Evolutionary conservation across 2,113 vertebrate species (phyloP).

Genomic region (Muntiacus muntjak): DNA sequence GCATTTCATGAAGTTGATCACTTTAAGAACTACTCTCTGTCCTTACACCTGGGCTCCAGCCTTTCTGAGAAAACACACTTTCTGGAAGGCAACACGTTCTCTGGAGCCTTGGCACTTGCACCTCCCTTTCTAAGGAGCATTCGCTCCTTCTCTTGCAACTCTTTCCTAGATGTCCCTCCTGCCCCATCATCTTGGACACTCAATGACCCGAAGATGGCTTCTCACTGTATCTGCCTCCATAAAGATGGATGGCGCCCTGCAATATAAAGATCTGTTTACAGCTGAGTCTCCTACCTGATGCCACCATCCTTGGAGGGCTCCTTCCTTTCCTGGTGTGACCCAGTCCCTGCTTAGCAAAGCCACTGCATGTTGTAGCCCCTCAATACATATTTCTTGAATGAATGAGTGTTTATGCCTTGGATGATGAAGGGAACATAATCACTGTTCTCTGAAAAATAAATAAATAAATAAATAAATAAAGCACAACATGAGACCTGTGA

Average conservation of each 20-base stretch:
- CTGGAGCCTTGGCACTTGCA: not conserved
- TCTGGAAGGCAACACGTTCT: not conserved
- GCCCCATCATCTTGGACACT: not conserved
- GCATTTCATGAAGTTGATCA: not conserved
- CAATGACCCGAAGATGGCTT: not conserved
- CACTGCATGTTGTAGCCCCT: not conserved
- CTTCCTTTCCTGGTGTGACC: not conserved
- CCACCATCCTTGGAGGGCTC: not conserved
- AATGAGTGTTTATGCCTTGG: not conserved
- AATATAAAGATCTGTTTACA: not conserved
- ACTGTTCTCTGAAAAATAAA: not conserved
- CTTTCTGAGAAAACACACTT: not conserved
- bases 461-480: not conserved
- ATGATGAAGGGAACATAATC: not conserved
- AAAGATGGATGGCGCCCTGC: accelerated
- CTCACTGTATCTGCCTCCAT: not conserved
- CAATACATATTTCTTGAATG: not conserved
- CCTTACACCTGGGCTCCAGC: not conserved
- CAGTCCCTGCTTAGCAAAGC: not conserved
- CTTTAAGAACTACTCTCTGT: not conserved
- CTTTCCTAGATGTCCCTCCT: not conserved
- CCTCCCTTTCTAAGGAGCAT: not conserved
- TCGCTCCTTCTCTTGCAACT: too few relatives aligned
- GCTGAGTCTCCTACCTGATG: not conserved
- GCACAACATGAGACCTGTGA: not conserved